These are phyloP conservation scores for Petrocephalus microphthalmus DNA, from an alignment of 2,113 vertebrate genomes.

Conservation along the genomic window DNA sequence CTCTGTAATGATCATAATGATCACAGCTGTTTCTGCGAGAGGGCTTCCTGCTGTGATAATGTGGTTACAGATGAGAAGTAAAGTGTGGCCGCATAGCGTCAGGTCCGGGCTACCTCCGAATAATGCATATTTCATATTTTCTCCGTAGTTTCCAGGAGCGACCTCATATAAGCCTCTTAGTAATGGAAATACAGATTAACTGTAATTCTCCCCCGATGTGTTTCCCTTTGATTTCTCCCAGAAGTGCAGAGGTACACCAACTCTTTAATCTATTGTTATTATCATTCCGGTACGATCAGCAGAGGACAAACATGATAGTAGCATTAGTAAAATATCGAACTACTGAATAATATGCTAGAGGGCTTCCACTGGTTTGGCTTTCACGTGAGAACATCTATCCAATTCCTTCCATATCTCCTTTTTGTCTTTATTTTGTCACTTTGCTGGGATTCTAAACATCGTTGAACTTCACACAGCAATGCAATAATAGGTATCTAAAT, in stretches of 20 bases:
- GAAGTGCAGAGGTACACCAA: not conserved
- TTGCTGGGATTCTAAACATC: not conserved
- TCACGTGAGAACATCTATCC: not conserved
- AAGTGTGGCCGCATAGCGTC: not conserved
- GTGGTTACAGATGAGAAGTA: not conserved
- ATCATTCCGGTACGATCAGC: not conserved
- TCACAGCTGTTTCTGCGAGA: slow-evolving; percentile 1
- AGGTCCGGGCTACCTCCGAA: not conserved
- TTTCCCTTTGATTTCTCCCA: not conserved
- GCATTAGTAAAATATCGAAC: not conserved
- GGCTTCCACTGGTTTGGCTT: not conserved
- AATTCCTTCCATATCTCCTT: not conserved
- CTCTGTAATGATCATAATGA: slow-evolving; percentile 12
- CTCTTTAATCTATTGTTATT: not conserved
- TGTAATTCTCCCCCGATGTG: not conserved
- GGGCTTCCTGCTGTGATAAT: not conserved
- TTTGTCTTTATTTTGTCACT: not conserved
- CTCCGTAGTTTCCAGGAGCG: not conserved
- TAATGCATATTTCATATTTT: not conserved
- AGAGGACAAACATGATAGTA: not conserved
- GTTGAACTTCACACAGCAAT: not conserved
- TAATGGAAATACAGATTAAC: slow-evolving; percentile 12
- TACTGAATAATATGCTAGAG: not conserved
- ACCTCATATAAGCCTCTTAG: slow-evolving; percentile 6
- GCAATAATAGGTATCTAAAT: not conserved